Evolutionary conservation across 2,797 vertebrate genomes (phyloP), one percentile per base, ranked within the genome.

Genomic region (Crocodylus rhombifer): DNA sequence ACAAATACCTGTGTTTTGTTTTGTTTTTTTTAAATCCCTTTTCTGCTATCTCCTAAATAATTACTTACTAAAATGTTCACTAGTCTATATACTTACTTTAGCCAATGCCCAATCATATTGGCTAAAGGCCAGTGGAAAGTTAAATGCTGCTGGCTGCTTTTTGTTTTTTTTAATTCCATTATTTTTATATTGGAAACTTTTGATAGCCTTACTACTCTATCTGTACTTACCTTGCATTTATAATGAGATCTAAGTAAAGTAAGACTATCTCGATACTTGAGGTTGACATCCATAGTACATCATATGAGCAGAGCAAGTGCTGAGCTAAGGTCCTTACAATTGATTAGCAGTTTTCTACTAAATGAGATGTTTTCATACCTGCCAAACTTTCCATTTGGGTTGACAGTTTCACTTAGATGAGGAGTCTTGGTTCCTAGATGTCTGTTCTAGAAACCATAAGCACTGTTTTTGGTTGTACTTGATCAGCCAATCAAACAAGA

Each of bases 281-380:
- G 92, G 73, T 2, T 36, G 4, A 0, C 1, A 36, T 69, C 60
- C 20, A 5, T 33, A 4, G 12, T 57, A 69, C 1, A 15, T 2
- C 6, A 62, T 12, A 12, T 7, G 7, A 77, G 51, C 26, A 69
- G 16, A 0, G 0, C 15, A 60, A 89, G 69, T 16, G 11, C 6
- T 76, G 30, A 64, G 57, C 6, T 23, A 76, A 51, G 42, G 42
- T 11, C 36, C 11, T 62, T 62, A 23, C 20, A 62, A 21, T 26
- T 56, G 20, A 69, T 76, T 84, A 84, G 11, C 25, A 80, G 74
- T 63, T 28, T 42, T 51, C 26, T 76, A 75, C 17, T 71, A 64
- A 55, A 28, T 42, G 42, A 63, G 4, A 51, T 60, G 30, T 51
- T 63, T 51, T 63, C 2, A 2, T 77, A 33, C 33, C 57, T 77